Percentiles rank a stretch among this genome's conserved stretches.
These are phyloP conservation scores for Melanotaenia maccullochi DNA, from an alignment of 2,797 vertebrate species.

Conservation along the genomic window DNA sequence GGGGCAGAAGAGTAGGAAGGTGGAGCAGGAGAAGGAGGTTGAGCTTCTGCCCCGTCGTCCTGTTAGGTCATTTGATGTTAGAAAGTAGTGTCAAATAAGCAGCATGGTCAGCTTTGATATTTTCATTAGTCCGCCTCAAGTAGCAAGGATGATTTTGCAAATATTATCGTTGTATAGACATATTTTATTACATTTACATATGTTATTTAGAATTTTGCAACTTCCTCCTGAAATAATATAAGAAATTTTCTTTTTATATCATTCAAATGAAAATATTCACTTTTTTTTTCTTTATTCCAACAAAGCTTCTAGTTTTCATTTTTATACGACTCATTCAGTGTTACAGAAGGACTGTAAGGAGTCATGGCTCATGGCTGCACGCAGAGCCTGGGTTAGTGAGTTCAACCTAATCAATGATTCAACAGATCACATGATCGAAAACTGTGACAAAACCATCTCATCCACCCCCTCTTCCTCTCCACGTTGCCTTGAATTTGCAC, in stretches of 20 bases:
- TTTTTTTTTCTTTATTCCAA: too few relatives aligned
- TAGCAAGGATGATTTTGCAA: background rate
- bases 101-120: background rate
- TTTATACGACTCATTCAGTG: background rate
- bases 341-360: conserved; percentile 32
- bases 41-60: conserved; percentile 16
- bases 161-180: background rate
- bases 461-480: conserved; percentile 2
- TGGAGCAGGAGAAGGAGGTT: conserved; percentile 16
- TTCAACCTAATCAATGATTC: conserved; percentile 69
- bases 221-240: too few relatives aligned
- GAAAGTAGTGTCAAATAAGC: conserved; percentile 13
- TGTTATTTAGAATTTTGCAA: background rate
- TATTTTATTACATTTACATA: background rate
- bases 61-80: conserved; percentile 51
- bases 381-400: conserved; percentile 36
- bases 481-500: conserved; percentile 38
- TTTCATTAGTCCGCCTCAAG: background rate
- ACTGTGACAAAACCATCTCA: conserved; percentile 27
- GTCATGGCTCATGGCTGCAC: conserved; percentile 13
- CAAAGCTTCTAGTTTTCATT: background rate
- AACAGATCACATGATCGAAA: conserved; percentile 54
- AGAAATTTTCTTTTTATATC: too few relatives aligned
- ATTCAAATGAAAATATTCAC: too few relatives aligned
- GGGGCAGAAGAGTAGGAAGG: conserved; percentile 3